phyloP scores from a whole-genome alignment of 2,113 vertebrate genomes.

The Thymallus thymallus region DNA sequence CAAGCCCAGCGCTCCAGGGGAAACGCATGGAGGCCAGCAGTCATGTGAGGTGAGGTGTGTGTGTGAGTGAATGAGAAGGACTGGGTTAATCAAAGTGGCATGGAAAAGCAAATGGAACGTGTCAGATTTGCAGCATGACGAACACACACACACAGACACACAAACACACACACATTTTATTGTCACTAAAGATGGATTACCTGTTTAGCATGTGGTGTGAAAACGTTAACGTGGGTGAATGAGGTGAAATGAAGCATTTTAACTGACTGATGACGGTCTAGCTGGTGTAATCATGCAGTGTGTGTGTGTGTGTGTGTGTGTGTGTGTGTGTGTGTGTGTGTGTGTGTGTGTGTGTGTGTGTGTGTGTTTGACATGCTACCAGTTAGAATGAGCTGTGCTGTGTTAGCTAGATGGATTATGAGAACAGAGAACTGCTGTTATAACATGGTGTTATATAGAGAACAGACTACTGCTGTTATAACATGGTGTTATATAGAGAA shows the following conservation, averaged over 20 bases:
- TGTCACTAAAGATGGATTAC: neutral
- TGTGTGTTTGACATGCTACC: neutral
- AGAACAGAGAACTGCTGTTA: no score
- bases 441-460: no score
- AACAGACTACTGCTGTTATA: no score
- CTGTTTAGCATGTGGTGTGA: neutral
- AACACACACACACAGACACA: neutral
- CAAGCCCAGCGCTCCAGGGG: conserved; percentile 61
- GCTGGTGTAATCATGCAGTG: neutral
- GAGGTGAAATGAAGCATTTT: neutral
- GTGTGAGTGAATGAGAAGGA: neutral
- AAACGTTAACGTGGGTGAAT: neutral
- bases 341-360: no score
- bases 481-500: no score
- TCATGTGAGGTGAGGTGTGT: conserved; percentile 16
- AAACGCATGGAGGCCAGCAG: conserved; percentile 58
- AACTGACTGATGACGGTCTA: neutral
- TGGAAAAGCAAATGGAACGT: neutral
- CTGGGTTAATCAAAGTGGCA: neutral
- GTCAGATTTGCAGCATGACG: neutral
- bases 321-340: no score
- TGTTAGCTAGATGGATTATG: neutral
- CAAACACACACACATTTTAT: neutral
- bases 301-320: no score
- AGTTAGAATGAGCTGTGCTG: neutral